Evolutionary conservation across 2,888 invertebrate genomes (phyloP), one percentile per base, ranked within the genome.

Genomic region (Parnassius apollo): DNA sequence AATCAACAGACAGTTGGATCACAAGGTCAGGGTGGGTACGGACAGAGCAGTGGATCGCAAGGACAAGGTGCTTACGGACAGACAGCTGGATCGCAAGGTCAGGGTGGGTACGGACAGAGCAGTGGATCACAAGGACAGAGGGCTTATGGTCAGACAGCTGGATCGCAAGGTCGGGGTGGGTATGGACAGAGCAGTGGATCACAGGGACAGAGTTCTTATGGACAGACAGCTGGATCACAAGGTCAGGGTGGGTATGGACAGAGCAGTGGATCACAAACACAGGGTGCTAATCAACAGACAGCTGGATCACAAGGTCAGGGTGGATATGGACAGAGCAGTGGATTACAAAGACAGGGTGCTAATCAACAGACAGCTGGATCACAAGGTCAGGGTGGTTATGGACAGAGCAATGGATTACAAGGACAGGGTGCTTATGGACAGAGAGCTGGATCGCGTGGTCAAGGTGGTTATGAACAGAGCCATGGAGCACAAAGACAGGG

Each of bases 41-140:
- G 59, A n/a, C 52, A 51, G n/a, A 25, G 10, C 18, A 44, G 12
- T 22, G 25, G 52, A 2, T 22, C 70, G 9, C 69, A 71, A 64
- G 68, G 61, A 46, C 66, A 66, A 61, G 61, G 55, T 64, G 42
- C 51, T 44, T 62, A 44, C 9, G 59, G 59, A 4, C 59, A 59
- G 45, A 45, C 25, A 56, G 10, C 49, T 58, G 55, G 57, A 54
- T 56, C 56, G 9, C 66, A 61, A 44, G 48, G 56, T n/a, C 63
- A 62, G n/a, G 68, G 64, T n/a, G 48, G 11, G 7, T 44, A 22
- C 11, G 51, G 46, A 35, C 56, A 46, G 35, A 0, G 9, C 10
- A 25, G 13, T 48, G 46, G 56, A 22, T 35, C 13, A 8, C 12
- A 35, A 57, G 46, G 46, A 25, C 46, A 46, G 9, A 25, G 46